phyloP scores from a whole-genome alignment of 2,113 vertebrate genomes.

The Clarias gariepinus region DNA sequence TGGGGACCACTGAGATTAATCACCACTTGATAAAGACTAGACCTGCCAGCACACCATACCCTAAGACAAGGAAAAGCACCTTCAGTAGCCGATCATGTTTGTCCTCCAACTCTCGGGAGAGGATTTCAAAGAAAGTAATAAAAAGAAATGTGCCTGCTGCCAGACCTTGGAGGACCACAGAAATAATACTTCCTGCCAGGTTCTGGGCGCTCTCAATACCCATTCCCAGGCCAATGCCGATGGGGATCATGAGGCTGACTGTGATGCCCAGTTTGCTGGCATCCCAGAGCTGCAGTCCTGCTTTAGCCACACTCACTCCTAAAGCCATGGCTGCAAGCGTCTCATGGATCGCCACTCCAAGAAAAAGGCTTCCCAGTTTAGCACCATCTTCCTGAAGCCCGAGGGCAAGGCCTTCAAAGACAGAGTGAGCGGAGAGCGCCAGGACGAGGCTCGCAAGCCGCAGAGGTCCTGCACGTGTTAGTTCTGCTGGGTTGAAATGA shows the following conservation, averaged over 20 bases:
- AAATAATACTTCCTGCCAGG: conserved; percentile 71
- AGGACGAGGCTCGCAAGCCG: conserved; percentile 83
- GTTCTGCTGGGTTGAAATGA: conserved; percentile 70
- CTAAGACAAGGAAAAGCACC: conserved; percentile 87
- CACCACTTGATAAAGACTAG: conserved; percentile 88
- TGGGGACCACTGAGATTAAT: conserved; percentile 11
- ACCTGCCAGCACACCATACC: conserved; percentile 78
- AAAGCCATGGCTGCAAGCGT: conserved; percentile 83
- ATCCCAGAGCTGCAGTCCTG: conserved; percentile 72
- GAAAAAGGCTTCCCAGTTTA: conserved; percentile 78
- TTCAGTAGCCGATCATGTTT: conserved; percentile 85
- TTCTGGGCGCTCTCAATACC: conserved; percentile 79
- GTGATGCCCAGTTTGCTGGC: conserved; percentile 78
- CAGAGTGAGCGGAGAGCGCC: conserved; percentile 84
- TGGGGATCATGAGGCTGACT: conserved; percentile 85
- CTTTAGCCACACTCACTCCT: conserved; percentile 84
- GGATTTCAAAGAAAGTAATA: conserved; percentile 89
- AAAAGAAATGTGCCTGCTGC: conserved; percentile 90
- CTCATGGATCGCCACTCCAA: conserved; percentile 88
- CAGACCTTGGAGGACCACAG: conserved; percentile 84
- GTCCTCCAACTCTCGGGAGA: conserved; percentile 87
- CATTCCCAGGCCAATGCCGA: conserved; percentile 82
- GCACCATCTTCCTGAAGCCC: conserved; percentile 84
- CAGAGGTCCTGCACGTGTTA: conserved; percentile 73
- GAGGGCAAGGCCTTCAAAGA: conserved; percentile 89